phyloP scores from a whole-genome alignment of 2,797 vertebrate species.

The Phoebastria nigripes region DNA sequence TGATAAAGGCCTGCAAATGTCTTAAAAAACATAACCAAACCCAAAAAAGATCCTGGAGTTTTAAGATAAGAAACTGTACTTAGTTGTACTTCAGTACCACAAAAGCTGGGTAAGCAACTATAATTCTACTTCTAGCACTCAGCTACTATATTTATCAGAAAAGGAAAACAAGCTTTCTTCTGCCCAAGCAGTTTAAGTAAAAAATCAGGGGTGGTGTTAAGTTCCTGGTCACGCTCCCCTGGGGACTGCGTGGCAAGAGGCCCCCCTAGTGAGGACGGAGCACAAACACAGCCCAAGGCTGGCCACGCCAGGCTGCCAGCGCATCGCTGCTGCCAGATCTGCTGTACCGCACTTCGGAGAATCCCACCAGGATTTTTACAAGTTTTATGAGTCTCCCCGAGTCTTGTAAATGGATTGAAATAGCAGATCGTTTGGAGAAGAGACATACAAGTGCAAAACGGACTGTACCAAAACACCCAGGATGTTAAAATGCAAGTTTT shows the following conservation, averaged over 20 bases:
- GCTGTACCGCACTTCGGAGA: neutral
- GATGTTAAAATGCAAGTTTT: neutral
- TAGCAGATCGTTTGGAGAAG: neutral
- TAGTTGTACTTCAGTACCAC: neutral
- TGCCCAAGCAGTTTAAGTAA: neutral
- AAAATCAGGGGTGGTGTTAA: neutral
- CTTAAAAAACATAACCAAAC: neutral
- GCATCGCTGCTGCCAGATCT: neutral
- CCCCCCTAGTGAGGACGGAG: neutral
- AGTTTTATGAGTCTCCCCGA: neutral
- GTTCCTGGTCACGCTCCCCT: neutral
- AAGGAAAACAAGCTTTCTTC: neutral
- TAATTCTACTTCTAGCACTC: neutral
- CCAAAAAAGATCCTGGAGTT: neutral
- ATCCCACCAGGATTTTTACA: neutral
- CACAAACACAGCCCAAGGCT: neutral
- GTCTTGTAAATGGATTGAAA: neutral
- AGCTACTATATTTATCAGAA: neutral
- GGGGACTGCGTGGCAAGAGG: neutral
- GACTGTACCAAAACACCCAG: neutral
- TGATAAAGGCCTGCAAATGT: neutral
- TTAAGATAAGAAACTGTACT: neutral
- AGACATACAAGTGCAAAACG: neutral
- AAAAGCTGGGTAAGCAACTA: neutral
- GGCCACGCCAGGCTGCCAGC: neutral